phyloP scores from a whole-genome alignment of 2,797 vertebrate species.

The Siniperca obscura region DNA sequence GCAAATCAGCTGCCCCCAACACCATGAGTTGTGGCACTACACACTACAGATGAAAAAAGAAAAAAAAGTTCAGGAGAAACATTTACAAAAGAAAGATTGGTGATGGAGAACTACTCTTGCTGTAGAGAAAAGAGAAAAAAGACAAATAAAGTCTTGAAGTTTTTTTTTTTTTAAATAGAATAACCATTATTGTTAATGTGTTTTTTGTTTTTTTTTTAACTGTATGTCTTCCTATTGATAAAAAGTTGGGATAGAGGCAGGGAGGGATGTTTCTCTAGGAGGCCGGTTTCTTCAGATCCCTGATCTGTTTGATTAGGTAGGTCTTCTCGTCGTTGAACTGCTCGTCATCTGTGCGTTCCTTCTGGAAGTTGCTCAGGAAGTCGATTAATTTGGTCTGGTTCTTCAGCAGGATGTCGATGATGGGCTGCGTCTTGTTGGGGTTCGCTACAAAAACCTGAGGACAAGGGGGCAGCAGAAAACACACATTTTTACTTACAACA shows the following conservation, averaged over 20 bases:
- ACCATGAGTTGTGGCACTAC: conserved; percentile 71
- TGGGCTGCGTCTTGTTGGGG: conserved; percentile 96
- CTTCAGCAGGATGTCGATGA: conserved; percentile 96
- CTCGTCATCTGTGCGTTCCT: conserved; percentile 94
- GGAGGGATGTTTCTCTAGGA: conserved; percentile 81
- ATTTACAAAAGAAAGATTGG: conserved; percentile 67
- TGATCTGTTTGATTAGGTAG: conserved; percentile 97
- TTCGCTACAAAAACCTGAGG: conserved; percentile 96
- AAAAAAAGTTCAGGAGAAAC: conserved; percentile 33
- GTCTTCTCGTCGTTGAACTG: conserved; percentile 98
- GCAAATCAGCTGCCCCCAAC: conserved; percentile 68
- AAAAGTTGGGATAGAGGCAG: conserved; percentile 68
- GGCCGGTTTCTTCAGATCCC: conserved; percentile 93
- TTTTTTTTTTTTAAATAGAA: conserved; percentile 78
- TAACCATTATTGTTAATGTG: conserved; percentile 74
- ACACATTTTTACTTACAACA: neutral
- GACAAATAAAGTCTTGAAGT: conserved; percentile 66
- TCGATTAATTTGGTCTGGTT: conserved; percentile 98
- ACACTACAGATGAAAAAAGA: conserved; percentile 63
- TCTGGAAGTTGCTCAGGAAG: conserved; percentile 97
- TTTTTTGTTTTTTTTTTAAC: conserved; percentile 70
- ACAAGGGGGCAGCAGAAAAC: neutral
- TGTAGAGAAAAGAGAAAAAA: conserved; percentile 66
- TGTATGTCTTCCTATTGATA: conserved; percentile 75
- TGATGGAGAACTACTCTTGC: conserved; percentile 78